Base-by-base conservation (phyloP, 92 coral and sea anemone species). In the Nematostella vectensis region DNA sequence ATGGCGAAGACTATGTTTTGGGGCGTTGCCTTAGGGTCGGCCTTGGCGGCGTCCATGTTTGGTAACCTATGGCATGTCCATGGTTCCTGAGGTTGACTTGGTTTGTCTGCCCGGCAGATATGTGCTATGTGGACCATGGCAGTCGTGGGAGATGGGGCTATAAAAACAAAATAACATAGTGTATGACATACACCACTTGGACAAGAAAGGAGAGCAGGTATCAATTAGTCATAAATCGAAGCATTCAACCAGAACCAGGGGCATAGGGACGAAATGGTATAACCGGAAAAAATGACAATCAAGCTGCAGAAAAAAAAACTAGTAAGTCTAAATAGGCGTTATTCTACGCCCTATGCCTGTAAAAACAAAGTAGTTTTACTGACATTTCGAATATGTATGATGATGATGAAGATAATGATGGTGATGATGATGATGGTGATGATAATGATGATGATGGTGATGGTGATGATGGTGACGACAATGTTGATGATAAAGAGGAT, bases 61-160 rank as follows among this genome's bases (percentile, higher is more conserved):
- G 23, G 27, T 19, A 83, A 50, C 31, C 50, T 58, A 2, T 49
- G 19, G 33, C 91, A 83, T 10, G 71, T 26, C 54, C 42, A 18
- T 11, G 85, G 81, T 23, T 71, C 84, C 36, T 51, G 58, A 28
- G 74, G 31, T n/a, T 26, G 2, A 17, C 70, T 72, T 19, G 44
- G 49, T 0, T 59, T 45, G 11, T 45, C 37, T n/a, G 54, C 74
- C 2, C 57, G 57, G 42, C 95, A 85, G n/a, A 68, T 60, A 13
- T 31, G 60, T 20, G 95, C 88, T 25, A 49, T 62, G 37, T 81
- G 95, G 0, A 45, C 25, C 71, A 78, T 68, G 2, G 84, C 95
- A 65, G 59, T 71, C 0, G 95, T 75, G 17, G 95, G 95, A 25
- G 83, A 58, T 1, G 95, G 95, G 54, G 88, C 95, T 85, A 40